Evolutionary conservation across 2,888 invertebrate species (phyloP), one percentile per base, ranked within the genome.

Genomic region (Metalampra italica): DNA sequence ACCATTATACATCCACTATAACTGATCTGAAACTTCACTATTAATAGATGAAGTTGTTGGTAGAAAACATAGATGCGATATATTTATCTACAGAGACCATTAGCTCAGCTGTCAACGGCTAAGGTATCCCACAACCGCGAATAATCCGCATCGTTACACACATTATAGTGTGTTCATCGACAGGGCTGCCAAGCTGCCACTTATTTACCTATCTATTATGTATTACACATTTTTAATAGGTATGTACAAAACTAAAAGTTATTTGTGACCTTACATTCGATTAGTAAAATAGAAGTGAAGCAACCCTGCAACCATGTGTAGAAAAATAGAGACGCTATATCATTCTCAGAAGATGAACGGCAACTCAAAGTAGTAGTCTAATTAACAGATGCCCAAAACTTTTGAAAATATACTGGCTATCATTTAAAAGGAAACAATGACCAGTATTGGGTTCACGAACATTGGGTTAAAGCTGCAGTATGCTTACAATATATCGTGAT

Each of bases 41-140:
- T 48, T 60, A 63, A 70, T 71, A 76, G 75, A 82, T 80, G 77
- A 68, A 82, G 65, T 69, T 79, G 78, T 81, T 76, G 71, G 70
- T 51, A 58, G 54, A 48, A 62, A 61, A 68, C 71, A 78, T 76
- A 71, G 76, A 3, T 22, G 79, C 79, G 74, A 71, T 66, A 71
- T 64, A 76, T 22, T 5, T 22, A 78, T 81, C 72, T 71, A 57
- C 22, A 22, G 22, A 3, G 22, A 5, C 22, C 22, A 22, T 22
- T n/a, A 58, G 61, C 63, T 60, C 60, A 54, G 66, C 66, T 68
- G 72, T 78, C 75, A 68, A 62, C 62, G 55, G 59, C 61, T 45
- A 45, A 36, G 41, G 50, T 58, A 63, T 56, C 60, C 53, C 73
- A 72, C 69, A 69, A 57, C 59, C 74, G 66, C 61, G 65, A 63